A percentile compares a stretch with the other conserved stretches of the same genome.
These are phyloP conservation scores for Catharus fuscescens DNA, from an alignment of 2,113 vertebrate genomes.

Conservation along the genomic window DNA sequence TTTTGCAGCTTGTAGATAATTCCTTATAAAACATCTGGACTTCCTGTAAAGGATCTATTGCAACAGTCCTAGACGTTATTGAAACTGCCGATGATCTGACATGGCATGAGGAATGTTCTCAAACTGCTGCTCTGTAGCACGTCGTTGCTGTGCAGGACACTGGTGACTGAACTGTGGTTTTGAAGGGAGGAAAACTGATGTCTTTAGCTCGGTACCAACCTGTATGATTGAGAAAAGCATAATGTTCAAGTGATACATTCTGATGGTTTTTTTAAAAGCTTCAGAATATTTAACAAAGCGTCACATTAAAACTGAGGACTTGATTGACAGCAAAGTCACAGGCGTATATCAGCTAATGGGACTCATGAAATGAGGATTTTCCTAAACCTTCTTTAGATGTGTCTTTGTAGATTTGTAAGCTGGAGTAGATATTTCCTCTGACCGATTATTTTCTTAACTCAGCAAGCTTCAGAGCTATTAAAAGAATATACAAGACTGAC, in stretches of 20 bases:
- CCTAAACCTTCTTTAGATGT: neutral
- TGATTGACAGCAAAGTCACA: neutral
- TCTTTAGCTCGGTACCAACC: neutral
- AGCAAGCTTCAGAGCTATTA: neutral
- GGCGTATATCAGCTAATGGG: neutral
- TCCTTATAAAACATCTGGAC: neutral
- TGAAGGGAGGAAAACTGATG: neutral
- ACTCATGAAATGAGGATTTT: neutral
- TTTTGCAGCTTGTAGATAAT: neutral
- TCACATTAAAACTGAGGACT: neutral
- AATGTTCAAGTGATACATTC: neutral
- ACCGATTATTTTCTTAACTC: neutral
- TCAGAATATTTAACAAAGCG: neutral
- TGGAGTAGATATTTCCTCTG: neutral
- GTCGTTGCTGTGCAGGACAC: neutral
- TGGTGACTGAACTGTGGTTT: neutral
- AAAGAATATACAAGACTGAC: neutral
- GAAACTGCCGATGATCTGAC: neutral
- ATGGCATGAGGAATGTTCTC: neutral
- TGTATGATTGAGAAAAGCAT: neutral
- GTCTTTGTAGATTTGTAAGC: neutral
- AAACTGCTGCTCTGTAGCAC: neutral
- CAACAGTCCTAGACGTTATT: rapidly evolving
- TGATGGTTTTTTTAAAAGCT: neutral
- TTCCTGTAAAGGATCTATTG: neutral